Conservation (phyloP, 2,797 vertebrate genomes). For the Buphagus erythrorhynchus region DNA sequence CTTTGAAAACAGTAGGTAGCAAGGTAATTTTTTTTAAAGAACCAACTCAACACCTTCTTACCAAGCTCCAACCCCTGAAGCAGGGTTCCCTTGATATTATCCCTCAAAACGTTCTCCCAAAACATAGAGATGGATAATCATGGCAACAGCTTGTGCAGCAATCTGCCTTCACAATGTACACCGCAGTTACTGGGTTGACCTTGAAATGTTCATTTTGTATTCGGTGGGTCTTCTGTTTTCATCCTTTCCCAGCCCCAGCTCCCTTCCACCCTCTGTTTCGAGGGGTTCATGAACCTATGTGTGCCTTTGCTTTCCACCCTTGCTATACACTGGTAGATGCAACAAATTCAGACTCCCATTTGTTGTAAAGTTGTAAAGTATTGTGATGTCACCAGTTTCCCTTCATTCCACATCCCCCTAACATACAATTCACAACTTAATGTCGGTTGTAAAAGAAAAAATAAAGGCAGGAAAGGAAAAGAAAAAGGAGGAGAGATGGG, state of each 20-base stretch:
- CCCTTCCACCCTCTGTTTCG: constrained; percentile 55
- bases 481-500: constrained; percentile 31
- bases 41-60: not conserved
- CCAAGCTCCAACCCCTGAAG: not conserved
- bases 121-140: constrained; percentile 7
- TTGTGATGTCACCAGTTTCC: constrained; percentile 92
- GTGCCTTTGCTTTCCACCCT: constrained; percentile 96
- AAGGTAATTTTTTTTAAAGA: not conserved
- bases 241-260: not conserved
- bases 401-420: constrained; percentile 88
- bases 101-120: not conserved
- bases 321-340: constrained; percentile 88
- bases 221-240: constrained; percentile 42
- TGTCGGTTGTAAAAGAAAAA: constrained; percentile 92
- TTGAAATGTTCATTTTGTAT: constrained; percentile 36
- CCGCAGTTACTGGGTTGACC: not conserved
- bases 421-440: constrained; percentile 95
- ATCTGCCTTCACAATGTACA: not conserved
- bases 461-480: not conserved
- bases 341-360: constrained; percentile 81
- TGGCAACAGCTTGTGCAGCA: not conserved
- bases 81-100: not conserved
- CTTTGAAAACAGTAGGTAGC: constrained; percentile 45
- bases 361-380: constrained; percentile 95
- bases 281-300: constrained; percentile 83